Evolutionary conservation across 92 coral and sea anemone genomes (phyloP).

Genomic region (Micromussa lordhowensis): DNA sequence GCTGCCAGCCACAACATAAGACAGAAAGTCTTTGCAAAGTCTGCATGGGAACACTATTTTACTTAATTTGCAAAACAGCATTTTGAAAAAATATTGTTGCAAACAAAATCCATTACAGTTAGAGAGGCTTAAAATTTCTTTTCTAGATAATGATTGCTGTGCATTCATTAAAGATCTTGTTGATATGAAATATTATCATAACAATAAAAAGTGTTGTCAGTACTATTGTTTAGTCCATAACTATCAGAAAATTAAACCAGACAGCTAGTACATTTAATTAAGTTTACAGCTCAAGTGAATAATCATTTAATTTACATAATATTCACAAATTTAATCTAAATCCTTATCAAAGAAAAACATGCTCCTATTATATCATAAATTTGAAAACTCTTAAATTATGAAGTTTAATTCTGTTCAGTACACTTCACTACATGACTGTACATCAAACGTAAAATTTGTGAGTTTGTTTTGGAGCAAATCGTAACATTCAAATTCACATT

Average conservation of each 20-base stretch:
- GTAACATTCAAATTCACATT: neutral
- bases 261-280: neutral
- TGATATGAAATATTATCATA: neutral
- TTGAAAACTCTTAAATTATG: too few species aligned
- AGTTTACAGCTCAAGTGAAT: too few species aligned
- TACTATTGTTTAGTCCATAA: neutral
- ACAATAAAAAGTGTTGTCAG: neutral
- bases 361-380: too few species aligned
- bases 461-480: neutral
- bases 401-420: too few species aligned
- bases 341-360: too few species aligned
- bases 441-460: too few species aligned
- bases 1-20: neutral
- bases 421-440: too few species aligned
- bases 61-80: neutral
- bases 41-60: neutral
- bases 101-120: neutral
- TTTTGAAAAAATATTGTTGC: neutral
- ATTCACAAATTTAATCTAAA: too few species aligned
- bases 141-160: neutral
- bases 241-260: neutral
- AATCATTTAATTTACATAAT: too few species aligned
- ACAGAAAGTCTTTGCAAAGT: neutral
- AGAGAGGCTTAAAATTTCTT: neutral
- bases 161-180: neutral